Percentiles rank a stretch among this genome's conserved stretches.
Conservation (phyloP, 2,113 vertebrate genomes). For the Hystrix brachyura region DNA sequence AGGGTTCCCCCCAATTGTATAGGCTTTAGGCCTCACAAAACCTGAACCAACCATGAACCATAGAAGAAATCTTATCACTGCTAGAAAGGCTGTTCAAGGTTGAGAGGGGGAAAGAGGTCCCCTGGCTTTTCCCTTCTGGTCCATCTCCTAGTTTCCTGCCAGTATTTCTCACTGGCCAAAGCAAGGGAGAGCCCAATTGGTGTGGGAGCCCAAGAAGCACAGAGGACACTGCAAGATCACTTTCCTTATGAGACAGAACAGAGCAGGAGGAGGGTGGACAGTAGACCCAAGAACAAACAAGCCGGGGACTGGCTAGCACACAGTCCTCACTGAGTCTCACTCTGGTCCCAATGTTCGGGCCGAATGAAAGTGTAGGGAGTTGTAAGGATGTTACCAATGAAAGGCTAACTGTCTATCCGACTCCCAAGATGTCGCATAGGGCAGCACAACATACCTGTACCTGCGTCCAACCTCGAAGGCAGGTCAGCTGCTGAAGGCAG, state of each 20-base stretch:
- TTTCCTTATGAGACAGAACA: not conserved
- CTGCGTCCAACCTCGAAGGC: not conserved
- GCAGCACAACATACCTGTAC: not conserved
- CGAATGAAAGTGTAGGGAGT: not conserved
- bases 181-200: not conserved
- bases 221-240: not conserved
- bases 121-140: not conserved
- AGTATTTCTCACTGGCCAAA: not conserved
- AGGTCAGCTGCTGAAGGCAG: not conserved
- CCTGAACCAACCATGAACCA: not conserved
- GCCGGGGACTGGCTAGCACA: not conserved
- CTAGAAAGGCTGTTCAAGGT: not conserved
- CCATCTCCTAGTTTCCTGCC: not conserved
- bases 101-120: not conserved
- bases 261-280: not conserved
- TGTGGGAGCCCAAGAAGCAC: not conserved
- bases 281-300: not conserved
- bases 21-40: slow-evolving; percentile 7
- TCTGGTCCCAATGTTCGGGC: not conserved
- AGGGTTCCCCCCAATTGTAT: not conserved
- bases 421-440: not conserved
- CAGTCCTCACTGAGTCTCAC: not conserved
- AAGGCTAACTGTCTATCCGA: not conserved
- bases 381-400: not conserved
- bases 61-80: not conserved